Base-by-base conservation (phyloP, 2,113 vertebrate genomes). In the Boleophthalmus pectinirostris region DNA sequence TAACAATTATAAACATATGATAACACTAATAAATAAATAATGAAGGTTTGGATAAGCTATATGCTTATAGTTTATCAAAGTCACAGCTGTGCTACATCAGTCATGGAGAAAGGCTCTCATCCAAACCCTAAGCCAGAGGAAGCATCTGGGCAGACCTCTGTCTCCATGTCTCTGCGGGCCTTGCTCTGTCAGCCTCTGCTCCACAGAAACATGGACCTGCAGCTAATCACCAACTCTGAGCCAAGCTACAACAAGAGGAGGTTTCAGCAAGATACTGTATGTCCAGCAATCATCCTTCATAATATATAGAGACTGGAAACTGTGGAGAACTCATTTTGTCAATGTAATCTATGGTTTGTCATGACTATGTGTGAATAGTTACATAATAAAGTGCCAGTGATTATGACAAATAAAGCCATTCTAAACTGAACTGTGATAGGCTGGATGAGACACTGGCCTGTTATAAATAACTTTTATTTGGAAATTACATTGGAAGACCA, bases 81-180 rank as follows among this genome's bases (percentile, higher is more conserved):
- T 57, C 70, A 68, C 77, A 87, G 81, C 83, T 85, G 82, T 82
- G 78, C 64, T 81, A 69, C 58, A 89, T 73, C 47, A 77, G 75
- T 51, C 68, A 29, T 78, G 74, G 73, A 83, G 61, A 78, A 66
- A 46, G 89, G 72, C 71, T 70, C 56, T 49, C 23, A 69, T 91
- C 78, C 85, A 90, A 79, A 86, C 71, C 82, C 53, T 73, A 83
- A 70, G 73, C 79, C 76, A 84, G 82, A 70, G 63, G 9, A 66
- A 82, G 74, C 65, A 66, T 70, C 84, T 79, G 80, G 83, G 80
- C 84, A 90, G 84, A 85, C 79, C 72, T 76, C 70, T 76, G 86
- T 86, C 86, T 87, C 77, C 73, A 82, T 76, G 86, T 86, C 86
- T 87, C 77, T 72, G 81, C 11, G n/a, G 77, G 75, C 77, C 68